These are phyloP conservation scores for Taeniopygia guttata DNA, from an alignment of 2,797 vertebrate species.

Conservation along the genomic window DNA sequence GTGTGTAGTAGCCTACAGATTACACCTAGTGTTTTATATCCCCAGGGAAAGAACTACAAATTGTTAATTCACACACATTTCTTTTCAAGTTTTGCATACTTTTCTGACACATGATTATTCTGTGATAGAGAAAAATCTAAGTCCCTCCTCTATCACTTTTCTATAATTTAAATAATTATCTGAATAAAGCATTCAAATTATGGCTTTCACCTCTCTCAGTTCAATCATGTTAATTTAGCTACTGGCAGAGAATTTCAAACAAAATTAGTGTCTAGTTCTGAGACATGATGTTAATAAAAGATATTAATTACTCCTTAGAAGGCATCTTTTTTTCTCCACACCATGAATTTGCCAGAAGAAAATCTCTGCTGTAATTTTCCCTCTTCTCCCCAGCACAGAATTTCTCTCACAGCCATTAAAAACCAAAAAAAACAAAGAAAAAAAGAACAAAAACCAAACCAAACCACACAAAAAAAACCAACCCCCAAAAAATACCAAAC, in stretches of 20 bases:
- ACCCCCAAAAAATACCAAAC: no score
- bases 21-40: background rate
- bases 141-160: constrained; percentile 31
- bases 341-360: background rate
- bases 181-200: constrained; percentile 61
- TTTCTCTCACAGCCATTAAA: background rate
- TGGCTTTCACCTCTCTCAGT: constrained; percentile 38
- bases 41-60: background rate
- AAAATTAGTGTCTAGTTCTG: constrained; percentile 41
- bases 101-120: constrained; percentile 20
- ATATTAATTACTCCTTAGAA: constrained; percentile 56
- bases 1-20: background rate
- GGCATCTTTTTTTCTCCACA: constrained; percentile 12
- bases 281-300: constrained; percentile 40
- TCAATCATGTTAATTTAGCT: constrained; percentile 60
- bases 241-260: constrained; percentile 48
- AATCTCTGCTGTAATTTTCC: background rate
- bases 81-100: background rate
- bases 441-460: background rate
- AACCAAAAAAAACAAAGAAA: background rate
- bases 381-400: background rate
- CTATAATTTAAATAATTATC: constrained; percentile 58
- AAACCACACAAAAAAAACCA: no score
- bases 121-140: constrained; percentile 28
- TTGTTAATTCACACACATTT: background rate